Percentiles rank a stretch among this genome's conserved stretches.
Evolutionary conservation across 2,888 invertebrate genomes (phyloP).

Genomic region (Drosophila acutilabella): DNA sequence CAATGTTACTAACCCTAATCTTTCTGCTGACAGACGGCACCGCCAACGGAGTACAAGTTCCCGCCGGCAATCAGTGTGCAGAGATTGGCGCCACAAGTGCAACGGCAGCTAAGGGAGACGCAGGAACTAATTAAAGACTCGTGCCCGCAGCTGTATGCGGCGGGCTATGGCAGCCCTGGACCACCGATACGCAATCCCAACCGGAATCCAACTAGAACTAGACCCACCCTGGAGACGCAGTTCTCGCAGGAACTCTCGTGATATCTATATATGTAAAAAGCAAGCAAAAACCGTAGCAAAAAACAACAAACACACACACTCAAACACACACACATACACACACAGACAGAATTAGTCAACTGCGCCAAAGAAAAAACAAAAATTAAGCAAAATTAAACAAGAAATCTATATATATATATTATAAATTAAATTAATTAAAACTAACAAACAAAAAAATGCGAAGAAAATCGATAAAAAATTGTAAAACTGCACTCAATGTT

Average conservation of each 20-base stretch:
- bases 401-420: constrained; percentile 25
- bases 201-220: constrained; percentile 83
- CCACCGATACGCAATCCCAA: constrained; percentile 85
- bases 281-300: constrained; percentile 66
- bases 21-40: constrained; percentile 50
- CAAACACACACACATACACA: constrained; percentile 34
- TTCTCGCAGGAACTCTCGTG: constrained; percentile 86
- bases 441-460: constrained; percentile 35
- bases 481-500: constrained; percentile 78
- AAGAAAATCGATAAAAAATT: constrained; percentile 62
- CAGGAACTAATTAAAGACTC: constrained; percentile 86
- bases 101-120: constrained; percentile 85
- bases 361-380: constrained; percentile 57
- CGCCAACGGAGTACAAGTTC: constrained; percentile 85
- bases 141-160: constrained; percentile 85
- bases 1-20: too few species aligned
- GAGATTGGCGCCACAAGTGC: constrained; percentile 85
- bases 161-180: constrained; percentile 85
- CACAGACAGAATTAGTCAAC: constrained; percentile 62
- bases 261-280: constrained; percentile 85
- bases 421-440: constrained; percentile 48
- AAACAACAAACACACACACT: constrained; percentile 35
- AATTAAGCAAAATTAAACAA: constrained; percentile 63
- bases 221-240: constrained; percentile 86
- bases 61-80: constrained; percentile 85